These are phyloP conservation scores for Heterochromis multidens DNA, from an alignment of 2,113 vertebrate species.

Conservation along the genomic window DNA sequence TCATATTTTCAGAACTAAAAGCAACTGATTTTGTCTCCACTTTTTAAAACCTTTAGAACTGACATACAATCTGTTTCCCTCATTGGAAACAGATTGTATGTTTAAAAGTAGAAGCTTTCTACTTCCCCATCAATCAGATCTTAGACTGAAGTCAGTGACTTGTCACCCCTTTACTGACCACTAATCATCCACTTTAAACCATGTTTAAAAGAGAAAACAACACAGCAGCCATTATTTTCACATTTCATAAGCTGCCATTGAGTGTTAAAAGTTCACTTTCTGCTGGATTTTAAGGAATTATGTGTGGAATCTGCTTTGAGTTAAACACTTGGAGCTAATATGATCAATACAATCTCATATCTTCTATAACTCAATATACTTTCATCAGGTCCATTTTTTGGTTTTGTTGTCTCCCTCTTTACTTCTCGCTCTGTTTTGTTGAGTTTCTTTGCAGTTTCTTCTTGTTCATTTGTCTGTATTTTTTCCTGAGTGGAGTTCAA, in stretches of 20 bases:
- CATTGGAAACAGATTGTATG: too few relatives aligned
- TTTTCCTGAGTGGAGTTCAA: not conserved
- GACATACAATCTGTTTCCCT: not conserved
- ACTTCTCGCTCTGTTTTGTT: not conserved
- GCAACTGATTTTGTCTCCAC: not conserved
- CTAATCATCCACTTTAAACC: not conserved
- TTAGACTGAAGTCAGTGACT: not conserved
- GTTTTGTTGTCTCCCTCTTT: not conserved
- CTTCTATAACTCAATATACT: not conserved
- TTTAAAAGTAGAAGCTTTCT: not conserved
- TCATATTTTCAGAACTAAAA: not conserved
- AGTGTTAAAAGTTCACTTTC: not conserved
- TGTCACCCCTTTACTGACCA: not conserved
- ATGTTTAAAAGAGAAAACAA: not conserved
- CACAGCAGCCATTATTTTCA: not conserved
- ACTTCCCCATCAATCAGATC: not conserved
- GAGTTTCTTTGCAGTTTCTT: not conserved
- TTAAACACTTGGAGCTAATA: not conserved
- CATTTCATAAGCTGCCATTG: not conserved
- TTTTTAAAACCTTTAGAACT: not conserved
- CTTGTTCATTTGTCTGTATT: not conserved
- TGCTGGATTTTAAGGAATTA: not conserved
- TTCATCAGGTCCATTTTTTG: not conserved
- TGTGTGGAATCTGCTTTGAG: not conserved
- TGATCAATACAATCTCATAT: not conserved